Conservation (phyloP, 2,888 invertebrate genomes). For the Drosophila subquinaria region DNA sequence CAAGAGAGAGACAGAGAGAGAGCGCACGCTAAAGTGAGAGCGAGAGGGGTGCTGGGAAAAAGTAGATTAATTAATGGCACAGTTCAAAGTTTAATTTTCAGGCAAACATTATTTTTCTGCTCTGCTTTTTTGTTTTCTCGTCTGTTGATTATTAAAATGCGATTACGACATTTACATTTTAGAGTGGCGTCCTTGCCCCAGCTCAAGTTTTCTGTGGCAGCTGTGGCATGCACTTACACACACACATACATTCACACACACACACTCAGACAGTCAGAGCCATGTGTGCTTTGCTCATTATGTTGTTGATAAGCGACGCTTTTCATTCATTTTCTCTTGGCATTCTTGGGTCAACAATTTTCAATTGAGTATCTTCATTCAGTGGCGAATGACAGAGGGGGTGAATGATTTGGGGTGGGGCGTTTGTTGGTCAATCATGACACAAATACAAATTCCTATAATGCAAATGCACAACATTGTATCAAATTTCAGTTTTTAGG, state of each 20-base stretch:
- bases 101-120: constrained; percentile 59
- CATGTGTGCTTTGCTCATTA: constrained; percentile 39
- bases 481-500: constrained; percentile 9
- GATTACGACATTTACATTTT: constrained; percentile 74
- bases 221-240: constrained; percentile 58
- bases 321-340: constrained; percentile 47
- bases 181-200: constrained; percentile 29
- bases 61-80: constrained; percentile 74
- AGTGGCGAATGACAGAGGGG: background rate
- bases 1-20: background rate
- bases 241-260: constrained; percentile 3
- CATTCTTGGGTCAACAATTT: constrained; percentile 32
- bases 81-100: constrained; percentile 80
- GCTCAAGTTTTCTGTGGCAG: constrained; percentile 44
- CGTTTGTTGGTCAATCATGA: constrained; percentile 5
- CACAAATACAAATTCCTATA: constrained; percentile 10
- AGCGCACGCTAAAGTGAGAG: background rate
- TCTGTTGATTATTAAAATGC: constrained; percentile 58
- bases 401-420: background rate
- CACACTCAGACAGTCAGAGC: constrained; percentile 7
- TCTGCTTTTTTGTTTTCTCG: constrained; percentile 21
- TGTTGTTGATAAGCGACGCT: constrained; percentile 54
- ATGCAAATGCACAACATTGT: constrained; percentile 16
- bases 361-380: constrained; percentile 37
- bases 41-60: background rate